Percentiles rank a stretch among this genome's conserved stretches.
Evolutionary conservation across 2,888 invertebrate genomes (phyloP).

Genomic region (Dendrolimus houi): DNA sequence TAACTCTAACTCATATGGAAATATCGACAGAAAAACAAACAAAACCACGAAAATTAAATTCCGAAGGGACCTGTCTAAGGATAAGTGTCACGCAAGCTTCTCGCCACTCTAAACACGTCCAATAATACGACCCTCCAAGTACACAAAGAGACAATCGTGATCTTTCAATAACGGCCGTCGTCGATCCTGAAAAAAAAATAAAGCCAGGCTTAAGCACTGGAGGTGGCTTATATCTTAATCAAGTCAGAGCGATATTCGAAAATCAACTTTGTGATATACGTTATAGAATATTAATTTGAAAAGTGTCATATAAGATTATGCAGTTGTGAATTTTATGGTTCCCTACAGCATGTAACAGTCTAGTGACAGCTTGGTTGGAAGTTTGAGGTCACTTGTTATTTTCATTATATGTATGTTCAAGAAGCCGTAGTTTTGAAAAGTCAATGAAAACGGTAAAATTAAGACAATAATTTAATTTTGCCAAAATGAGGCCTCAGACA

Average conservation of each 20-base stretch:
- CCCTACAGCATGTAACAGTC: no score
- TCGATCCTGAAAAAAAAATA: conserved; percentile 1
- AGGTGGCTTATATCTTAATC: neutral
- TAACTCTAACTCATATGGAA: neutral
- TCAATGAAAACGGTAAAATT: no score
- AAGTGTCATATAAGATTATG: no score
- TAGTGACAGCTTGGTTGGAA: no score
- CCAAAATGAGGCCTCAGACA: no score
- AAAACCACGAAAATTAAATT: neutral
- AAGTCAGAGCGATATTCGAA: neutral
- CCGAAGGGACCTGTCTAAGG: neutral
- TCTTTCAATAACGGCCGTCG: conserved; percentile 6
- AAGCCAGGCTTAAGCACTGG: conserved; percentile 1
- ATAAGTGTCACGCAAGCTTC: neutral
- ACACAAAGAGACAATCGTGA: conserved; percentile 5
- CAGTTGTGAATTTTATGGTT: no score
- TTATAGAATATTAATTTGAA: neutral
- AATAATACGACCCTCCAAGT: conserved; percentile 1
- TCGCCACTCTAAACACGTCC: neutral
- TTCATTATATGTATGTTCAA: no score
- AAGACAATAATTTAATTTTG: no score
- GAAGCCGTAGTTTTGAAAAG: no score
- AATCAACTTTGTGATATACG: neutral
- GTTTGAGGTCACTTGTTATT: no score
- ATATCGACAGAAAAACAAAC: neutral